Conservation (phyloP, 2,888 invertebrate genomes). For the Gandaritis pyraliata region DNA sequence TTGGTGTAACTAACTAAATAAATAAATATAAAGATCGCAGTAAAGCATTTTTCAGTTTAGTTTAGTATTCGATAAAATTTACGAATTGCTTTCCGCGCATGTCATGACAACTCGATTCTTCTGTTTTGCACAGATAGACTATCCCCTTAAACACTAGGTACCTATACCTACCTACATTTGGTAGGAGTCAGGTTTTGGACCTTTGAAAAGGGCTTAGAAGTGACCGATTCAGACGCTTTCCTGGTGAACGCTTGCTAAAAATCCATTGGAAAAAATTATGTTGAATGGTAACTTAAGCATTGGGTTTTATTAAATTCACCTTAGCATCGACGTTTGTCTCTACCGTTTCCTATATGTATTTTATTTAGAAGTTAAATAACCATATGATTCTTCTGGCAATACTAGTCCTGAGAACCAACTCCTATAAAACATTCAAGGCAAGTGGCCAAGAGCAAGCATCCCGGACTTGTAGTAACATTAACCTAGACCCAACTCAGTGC, state of each 20-base stretch:
- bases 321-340: not conserved
- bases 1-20: no score
- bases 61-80: no score
- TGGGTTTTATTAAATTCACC: not conserved
- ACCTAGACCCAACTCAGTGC: conserved; percentile 33
- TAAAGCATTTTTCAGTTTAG: no score
- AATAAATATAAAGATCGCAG: no score
- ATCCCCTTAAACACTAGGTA: no score
- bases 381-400: not conserved
- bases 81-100: no score
- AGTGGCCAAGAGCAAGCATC: conserved; percentile 24
- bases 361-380: not conserved
- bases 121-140: no score
- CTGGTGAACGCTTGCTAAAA: not conserved
- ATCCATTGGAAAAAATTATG: not conserved
- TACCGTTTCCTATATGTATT: not conserved
- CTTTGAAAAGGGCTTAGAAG: not conserved
- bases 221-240: not conserved
- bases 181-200: no score
- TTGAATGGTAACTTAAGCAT: no score
- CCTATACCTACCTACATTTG: no score
- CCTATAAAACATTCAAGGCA: conserved; percentile 36
- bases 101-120: no score
- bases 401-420: not conserved
- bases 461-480: conserved; percentile 37